Evolutionary conservation across 1,140 invertebrate genomes (phyloP).

Genomic region (Pachypeltis micranthus): DNA sequence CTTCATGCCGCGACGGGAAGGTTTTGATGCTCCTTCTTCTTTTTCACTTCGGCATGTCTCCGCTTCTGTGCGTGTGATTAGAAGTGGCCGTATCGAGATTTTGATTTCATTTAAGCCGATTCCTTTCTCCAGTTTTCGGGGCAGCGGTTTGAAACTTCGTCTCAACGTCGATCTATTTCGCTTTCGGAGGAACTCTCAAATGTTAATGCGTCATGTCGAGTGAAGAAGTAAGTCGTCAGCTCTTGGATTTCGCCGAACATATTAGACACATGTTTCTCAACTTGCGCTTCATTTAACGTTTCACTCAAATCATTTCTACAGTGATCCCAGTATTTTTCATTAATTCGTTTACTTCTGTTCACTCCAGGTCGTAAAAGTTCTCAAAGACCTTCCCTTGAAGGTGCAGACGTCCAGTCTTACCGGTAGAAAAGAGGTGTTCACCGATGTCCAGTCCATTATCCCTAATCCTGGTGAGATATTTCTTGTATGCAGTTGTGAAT

Average conservation of each 20-base stretch:
- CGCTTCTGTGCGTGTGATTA: no score
- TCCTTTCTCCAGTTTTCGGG: no score
- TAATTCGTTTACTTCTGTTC: conserved; percentile 16
- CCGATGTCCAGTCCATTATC: conserved; percentile 58
- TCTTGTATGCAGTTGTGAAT: no score
- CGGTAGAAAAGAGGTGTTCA: conserved; percentile 53
- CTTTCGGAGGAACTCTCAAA: no score
- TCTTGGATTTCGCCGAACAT: neutral
- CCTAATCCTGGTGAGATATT: conserved; percentile 53
- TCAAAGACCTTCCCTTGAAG: conserved; percentile 67
- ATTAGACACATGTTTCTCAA: neutral
- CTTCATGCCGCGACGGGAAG: no score
- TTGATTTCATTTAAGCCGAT: no score
- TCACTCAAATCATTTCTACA: neutral
- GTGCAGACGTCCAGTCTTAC: conserved; percentile 63
- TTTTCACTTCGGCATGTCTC: no score
- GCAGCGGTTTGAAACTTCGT: no score
- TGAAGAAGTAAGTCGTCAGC: conserved; percentile 1
- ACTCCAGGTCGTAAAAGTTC: conserved; percentile 53
- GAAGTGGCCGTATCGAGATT: no score
- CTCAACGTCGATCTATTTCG: no score
- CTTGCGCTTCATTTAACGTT: no score
- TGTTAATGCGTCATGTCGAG: conserved; percentile 6
- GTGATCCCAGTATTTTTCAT: neutral
- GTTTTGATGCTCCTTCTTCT: no score